Conservation (phyloP, 2,797 vertebrate genomes). For the Glyptemys insculpta region DNA sequence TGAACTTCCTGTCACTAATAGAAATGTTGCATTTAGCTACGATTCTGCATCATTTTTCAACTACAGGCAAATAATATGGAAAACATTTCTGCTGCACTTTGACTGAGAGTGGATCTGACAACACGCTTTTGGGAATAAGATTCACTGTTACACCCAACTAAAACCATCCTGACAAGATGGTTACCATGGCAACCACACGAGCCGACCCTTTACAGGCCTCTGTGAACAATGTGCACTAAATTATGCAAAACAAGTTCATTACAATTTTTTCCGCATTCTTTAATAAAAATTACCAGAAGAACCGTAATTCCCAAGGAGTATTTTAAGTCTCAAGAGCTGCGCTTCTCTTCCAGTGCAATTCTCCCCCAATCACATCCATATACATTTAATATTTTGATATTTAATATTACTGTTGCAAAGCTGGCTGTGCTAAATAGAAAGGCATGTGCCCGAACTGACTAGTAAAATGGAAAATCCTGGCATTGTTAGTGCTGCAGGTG, state of each 20-base stretch:
- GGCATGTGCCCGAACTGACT: not conserved
- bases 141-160: slow-evolving; percentile 84
- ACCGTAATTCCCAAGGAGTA: not conserved
- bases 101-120: slow-evolving; percentile 79
- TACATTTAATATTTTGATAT: slow-evolving; percentile 23
- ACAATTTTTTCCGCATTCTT: not conserved
- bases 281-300: not conserved
- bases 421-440: not conserved
- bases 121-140: slow-evolving; percentile 82
- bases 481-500: not conserved
- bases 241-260: slow-evolving; percentile 29
- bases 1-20: not conserved
- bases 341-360: not conserved
- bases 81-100: slow-evolving; percentile 31
- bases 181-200: slow-evolving; percentile 87
- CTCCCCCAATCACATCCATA: not conserved
- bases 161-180: slow-evolving; percentile 81
- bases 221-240: slow-evolving; percentile 44
- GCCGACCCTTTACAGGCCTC: slow-evolving; percentile 61
- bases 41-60: not conserved
- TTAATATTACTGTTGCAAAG: not conserved
- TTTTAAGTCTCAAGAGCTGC: not conserved
- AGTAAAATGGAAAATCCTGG: not conserved
- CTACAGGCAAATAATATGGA: not conserved
- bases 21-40: not conserved